Percentiles rank a stretch among this genome's conserved stretches.
These are phyloP conservation scores for Eupithecia exiguata DNA, from an alignment of 2,888 invertebrate genomes.

Conservation along the genomic window DNA sequence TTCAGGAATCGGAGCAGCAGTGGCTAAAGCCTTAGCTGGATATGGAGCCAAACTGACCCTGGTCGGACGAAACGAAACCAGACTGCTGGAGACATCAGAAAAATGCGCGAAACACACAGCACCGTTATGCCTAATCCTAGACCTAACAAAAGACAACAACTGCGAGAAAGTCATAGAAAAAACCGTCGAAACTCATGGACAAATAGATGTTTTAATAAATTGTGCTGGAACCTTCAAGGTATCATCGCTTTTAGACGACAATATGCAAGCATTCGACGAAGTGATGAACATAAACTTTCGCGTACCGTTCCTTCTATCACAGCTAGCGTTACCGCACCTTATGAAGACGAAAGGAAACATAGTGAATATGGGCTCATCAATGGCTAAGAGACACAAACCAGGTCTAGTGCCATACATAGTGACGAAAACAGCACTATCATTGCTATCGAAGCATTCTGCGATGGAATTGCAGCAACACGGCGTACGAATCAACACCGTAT, in stretches of 20 bases:
- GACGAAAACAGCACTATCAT: constrained; percentile 56
- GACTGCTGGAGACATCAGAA: constrained; percentile 51
- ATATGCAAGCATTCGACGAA: constrained; percentile 58
- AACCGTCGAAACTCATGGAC: constrained; percentile 57
- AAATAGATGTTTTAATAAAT: constrained; percentile 60
- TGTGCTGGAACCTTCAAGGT: constrained; percentile 55
- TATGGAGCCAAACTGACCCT: constrained; percentile 56
- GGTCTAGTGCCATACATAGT: constrained; percentile 56
- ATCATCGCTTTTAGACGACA: constrained; percentile 54
- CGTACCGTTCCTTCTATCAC: constrained; percentile 57
- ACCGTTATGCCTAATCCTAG: constrained; percentile 51
- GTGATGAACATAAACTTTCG: constrained; percentile 61
- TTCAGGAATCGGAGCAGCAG: constrained; percentile 63
- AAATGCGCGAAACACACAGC: constrained; percentile 49
- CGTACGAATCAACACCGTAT: constrained; percentile 60
- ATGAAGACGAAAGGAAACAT: constrained; percentile 62
- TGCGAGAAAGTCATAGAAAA: constrained; percentile 55
- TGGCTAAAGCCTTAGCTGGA: constrained; percentile 53
- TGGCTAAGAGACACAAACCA: constrained; percentile 51
- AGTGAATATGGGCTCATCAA: constrained; percentile 58
- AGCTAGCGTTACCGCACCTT: constrained; percentile 57
- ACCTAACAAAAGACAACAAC: constrained; percentile 52
- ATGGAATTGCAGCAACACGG: constrained; percentile 55
- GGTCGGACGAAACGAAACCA: constrained; percentile 55
- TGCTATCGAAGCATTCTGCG: constrained; percentile 57